These are phyloP conservation scores for Nixonia krombeini DNA, from an alignment of 1,140 invertebrate species.

Conservation along the genomic window DNA sequence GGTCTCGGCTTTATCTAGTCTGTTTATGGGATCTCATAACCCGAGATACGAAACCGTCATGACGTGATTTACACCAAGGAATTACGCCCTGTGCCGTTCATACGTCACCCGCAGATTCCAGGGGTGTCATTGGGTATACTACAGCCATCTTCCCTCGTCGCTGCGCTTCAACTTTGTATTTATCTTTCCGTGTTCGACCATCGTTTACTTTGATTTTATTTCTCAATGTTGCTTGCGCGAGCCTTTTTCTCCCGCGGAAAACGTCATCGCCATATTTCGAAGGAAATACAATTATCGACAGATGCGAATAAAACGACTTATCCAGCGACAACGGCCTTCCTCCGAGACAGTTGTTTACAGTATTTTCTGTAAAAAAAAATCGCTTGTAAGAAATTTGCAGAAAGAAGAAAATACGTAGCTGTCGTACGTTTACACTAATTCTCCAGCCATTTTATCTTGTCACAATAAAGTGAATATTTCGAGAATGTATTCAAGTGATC, in stretches of 20 bases:
- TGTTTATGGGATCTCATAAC: constrained; percentile 57
- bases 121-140: constrained; percentile 30
- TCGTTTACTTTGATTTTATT: constrained; percentile 46
- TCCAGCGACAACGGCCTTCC: background rate
- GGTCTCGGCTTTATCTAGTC: constrained; percentile 29
- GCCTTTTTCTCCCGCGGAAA: background rate
- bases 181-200: constrained; percentile 39
- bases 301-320: background rate
- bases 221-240: constrained; percentile 21
- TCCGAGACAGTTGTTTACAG: background rate
- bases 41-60: constrained; percentile 53
- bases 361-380: no score
- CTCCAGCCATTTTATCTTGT: no score
- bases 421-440: no score
- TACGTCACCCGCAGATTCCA: constrained; percentile 57
- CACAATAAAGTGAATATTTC: no score
- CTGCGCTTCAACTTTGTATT: constrained; percentile 41
- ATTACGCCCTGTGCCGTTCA: constrained; percentile 53
- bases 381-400: no score
- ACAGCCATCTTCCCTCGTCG: constrained; percentile 32
- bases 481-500: background rate
- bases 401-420: no score
- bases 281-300: background rate
- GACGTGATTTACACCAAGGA: constrained; percentile 57
- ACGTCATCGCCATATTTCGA: background rate